These are phyloP conservation scores for Mya arenaria DNA, from an alignment of 1,140 invertebrate genomes.

Conservation along the genomic window DNA sequence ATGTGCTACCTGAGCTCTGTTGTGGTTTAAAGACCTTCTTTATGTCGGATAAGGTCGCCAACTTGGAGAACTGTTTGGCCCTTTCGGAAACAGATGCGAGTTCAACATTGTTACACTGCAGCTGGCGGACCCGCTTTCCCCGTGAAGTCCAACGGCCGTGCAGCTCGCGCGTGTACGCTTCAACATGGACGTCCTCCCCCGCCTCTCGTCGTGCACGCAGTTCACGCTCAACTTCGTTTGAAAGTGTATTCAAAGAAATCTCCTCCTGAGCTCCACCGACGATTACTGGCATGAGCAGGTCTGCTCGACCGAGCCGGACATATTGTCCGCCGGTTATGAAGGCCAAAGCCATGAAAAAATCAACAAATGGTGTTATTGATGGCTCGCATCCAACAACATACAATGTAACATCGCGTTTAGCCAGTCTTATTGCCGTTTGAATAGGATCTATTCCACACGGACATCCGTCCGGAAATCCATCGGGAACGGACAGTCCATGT, in stretches of 20 bases:
- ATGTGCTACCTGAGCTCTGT: too few relatives aligned
- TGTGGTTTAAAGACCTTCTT: too few relatives aligned
- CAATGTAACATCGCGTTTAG: conserved; percentile 64
- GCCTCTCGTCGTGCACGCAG: not conserved
- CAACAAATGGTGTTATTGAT: conserved; percentile 59
- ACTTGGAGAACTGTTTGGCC: too few relatives aligned
- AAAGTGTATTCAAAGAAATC: too few relatives aligned
- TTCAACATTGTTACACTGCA: too few relatives aligned
- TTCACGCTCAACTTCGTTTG: conserved; percentile 9
- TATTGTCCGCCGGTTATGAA: conserved; percentile 70
- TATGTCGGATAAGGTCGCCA: too few relatives aligned
- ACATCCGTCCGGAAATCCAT: conserved; percentile 61
- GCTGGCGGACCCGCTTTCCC: too few relatives aligned
- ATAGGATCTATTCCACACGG: conserved; percentile 68
- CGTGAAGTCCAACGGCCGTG: too few relatives aligned
- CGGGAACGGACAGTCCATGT: conserved; percentile 59
- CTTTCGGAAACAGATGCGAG: too few relatives aligned
- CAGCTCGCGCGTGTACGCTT: not conserved
- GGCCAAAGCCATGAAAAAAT: conserved; percentile 68
- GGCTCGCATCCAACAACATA: conserved; percentile 71
- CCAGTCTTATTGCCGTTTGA: conserved; percentile 53
- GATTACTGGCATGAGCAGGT: conserved; percentile 54
- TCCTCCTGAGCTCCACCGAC: conserved; percentile 59
- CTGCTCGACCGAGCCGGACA: conserved; percentile 59
- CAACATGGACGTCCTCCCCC: not conserved